phyloP scores from a whole-genome alignment of 2,888 invertebrate genomes.

The Tenthredo distinguenda region DNA sequence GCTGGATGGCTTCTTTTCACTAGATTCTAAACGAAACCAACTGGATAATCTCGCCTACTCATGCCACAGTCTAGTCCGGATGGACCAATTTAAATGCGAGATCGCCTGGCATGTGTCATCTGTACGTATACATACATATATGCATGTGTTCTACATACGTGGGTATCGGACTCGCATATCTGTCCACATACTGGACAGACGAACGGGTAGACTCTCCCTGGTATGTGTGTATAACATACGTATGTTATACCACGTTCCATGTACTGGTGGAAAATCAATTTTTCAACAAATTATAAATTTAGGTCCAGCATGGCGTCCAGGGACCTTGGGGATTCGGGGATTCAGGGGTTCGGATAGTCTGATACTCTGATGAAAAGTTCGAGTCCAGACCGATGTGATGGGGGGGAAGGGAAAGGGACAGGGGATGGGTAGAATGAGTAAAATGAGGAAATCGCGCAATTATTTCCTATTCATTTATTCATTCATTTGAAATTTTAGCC shows the following conservation, averaged over 20 bases:
- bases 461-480: constrained; percentile 36
- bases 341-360: constrained; percentile 16
- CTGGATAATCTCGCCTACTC: constrained; percentile 21
- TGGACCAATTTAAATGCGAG: constrained; percentile 21
- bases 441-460: not conserved
- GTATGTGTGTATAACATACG: not conserved
- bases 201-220: not conserved
- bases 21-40: constrained; percentile 35
- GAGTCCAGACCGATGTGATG: not conserved
- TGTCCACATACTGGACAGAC: not conserved
- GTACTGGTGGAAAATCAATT: constrained; percentile 26
- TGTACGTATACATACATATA: constrained; percentile 14
- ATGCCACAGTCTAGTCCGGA: constrained; percentile 5
- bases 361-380: constrained; percentile 31
- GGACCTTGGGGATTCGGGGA: constrained; percentile 31
- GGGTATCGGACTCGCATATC: not conserved
- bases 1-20: not conserved
- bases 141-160: not conserved
- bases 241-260: not conserved
- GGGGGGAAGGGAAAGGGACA: not conserved
- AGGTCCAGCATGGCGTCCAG: constrained; percentile 38
- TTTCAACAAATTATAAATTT: constrained; percentile 41
- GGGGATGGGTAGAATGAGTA: not conserved
- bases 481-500: constrained; percentile 13
- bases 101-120: constrained; percentile 33